A percentile compares a stretch with the other conserved stretches of the same genome.
Conservation (phyloP, 2,113 vertebrate species). For the Laticauda laticaudata region DNA sequence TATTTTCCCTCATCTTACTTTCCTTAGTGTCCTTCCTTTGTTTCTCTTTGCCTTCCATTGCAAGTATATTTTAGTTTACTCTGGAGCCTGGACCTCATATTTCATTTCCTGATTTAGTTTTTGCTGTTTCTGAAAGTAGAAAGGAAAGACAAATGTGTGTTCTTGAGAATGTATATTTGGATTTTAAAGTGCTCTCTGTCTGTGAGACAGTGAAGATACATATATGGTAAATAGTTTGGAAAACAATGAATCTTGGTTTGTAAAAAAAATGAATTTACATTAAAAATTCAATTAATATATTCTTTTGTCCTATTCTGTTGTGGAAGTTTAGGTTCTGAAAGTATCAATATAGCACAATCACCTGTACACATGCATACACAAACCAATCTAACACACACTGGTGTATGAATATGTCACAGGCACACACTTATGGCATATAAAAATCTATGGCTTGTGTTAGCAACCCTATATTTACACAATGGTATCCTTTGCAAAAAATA, state of each 20-base stretch:
- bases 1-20: background rate
- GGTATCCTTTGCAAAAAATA: background rate
- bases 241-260: background rate
- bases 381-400: background rate
- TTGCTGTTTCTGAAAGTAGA: background rate
- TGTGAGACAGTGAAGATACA: background rate
- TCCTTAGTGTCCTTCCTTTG: background rate
- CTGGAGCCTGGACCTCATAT: background rate
- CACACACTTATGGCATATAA: background rate
- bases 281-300: background rate
- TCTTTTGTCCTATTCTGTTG: background rate
- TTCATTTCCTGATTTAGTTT: background rate
- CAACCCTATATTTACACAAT: background rate
- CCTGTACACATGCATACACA: background rate
- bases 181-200: background rate
- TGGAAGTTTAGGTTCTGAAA: background rate
- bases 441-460: background rate
- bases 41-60: background rate
- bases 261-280: background rate
- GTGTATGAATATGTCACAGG: background rate
- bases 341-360: background rate
- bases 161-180: background rate
- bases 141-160: background rate
- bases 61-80: background rate
- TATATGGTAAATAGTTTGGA: background rate